Percentiles rank a stretch among this genome's conserved stretches.
phyloP scores from a whole-genome alignment of 2,888 invertebrate species.

The Drosophila pseudotakahashii region DNA sequence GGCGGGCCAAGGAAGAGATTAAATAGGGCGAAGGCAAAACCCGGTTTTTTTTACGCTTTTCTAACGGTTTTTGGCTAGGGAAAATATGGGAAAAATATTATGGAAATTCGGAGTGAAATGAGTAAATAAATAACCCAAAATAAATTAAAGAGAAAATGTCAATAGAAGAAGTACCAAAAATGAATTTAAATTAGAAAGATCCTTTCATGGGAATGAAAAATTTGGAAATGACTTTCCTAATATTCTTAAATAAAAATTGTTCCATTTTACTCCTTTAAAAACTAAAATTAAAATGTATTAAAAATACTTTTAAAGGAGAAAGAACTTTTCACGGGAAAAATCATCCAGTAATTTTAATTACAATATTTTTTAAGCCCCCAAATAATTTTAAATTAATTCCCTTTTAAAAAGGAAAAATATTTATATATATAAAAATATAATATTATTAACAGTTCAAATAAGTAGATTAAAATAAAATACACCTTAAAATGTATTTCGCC shows the following conservation, averaged over 20 bases:
- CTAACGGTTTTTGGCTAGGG: slow-evolving; percentile 16
- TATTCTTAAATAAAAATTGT: too few relatives aligned
- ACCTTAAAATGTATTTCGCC: not conserved
- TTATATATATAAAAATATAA: too few relatives aligned
- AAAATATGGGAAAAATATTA: slow-evolving; percentile 23
- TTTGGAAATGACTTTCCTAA: not conserved
- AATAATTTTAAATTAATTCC: too few relatives aligned
- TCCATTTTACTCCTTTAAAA: too few relatives aligned
- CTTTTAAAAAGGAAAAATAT: too few relatives aligned
- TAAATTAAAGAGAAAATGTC: not conserved
- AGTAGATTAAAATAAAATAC: too few relatives aligned
- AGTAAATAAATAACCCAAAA: slow-evolving; percentile 5
- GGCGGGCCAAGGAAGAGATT: slow-evolving; percentile 25
- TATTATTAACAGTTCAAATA: too few relatives aligned
- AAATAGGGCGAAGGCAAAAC: slow-evolving; percentile 23
- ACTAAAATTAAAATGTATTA: too few relatives aligned
- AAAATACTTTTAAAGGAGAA: too few relatives aligned
- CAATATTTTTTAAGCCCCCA: too few relatives aligned
- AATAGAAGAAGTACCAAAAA: not conserved
- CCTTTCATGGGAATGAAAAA: not conserved
- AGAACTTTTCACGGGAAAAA: too few relatives aligned
- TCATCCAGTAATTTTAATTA: too few relatives aligned
- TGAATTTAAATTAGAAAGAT: not conserved
- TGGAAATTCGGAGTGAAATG: slow-evolving; percentile 9
- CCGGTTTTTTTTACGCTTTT: slow-evolving; percentile 28